A percentile compares a stretch with the other conserved stretches of the same genome.
Evolutionary conservation across 2,797 vertebrate genomes (phyloP).

Genomic region (Spondyliosoma cantharus): DNA sequence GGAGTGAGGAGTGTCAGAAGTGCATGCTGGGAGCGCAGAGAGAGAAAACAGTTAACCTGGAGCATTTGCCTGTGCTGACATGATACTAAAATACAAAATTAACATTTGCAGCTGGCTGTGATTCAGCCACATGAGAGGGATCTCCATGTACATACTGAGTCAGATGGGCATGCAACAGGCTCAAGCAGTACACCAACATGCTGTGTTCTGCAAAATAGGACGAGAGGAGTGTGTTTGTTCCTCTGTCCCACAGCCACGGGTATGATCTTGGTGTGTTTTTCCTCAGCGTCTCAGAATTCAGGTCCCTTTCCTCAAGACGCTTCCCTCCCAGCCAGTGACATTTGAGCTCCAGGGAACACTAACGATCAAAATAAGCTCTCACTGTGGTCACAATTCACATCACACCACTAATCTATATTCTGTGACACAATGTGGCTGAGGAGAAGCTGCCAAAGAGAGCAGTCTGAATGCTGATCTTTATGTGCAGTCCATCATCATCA

Average conservation of each 20-base stretch:
- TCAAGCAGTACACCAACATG: constrained; percentile 23
- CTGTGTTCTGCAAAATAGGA: constrained; percentile 27
- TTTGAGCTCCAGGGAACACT: constrained; percentile 40
- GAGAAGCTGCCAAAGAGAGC: constrained; percentile 19
- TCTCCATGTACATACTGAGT: constrained; percentile 63
- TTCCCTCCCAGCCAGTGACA: constrained; percentile 30
- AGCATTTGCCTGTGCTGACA: constrained; percentile 67
- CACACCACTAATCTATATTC: constrained; percentile 46
- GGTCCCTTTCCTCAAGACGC: not conserved
- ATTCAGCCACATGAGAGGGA: constrained; percentile 60
- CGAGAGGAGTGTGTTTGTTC: not conserved
- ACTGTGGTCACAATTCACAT: constrained; percentile 43
- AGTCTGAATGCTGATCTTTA: not conserved
- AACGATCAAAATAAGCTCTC: constrained; percentile 25
- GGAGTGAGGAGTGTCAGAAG: constrained; percentile 23
- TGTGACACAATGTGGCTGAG: constrained; percentile 36
- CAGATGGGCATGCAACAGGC: constrained; percentile 71
- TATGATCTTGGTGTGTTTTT: constrained; percentile 7
- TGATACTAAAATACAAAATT: constrained; percentile 75
- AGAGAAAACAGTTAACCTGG: constrained; percentile 68
- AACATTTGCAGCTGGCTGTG: constrained; percentile 70
- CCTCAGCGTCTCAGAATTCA: constrained; percentile 14
- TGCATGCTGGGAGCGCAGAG: constrained; percentile 29
- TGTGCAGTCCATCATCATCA: constrained; percentile 9
- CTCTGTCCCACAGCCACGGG: not conserved